phyloP scores from a whole-genome alignment of 2,797 vertebrate genomes.

The Aviceda leuphotes region DNA sequence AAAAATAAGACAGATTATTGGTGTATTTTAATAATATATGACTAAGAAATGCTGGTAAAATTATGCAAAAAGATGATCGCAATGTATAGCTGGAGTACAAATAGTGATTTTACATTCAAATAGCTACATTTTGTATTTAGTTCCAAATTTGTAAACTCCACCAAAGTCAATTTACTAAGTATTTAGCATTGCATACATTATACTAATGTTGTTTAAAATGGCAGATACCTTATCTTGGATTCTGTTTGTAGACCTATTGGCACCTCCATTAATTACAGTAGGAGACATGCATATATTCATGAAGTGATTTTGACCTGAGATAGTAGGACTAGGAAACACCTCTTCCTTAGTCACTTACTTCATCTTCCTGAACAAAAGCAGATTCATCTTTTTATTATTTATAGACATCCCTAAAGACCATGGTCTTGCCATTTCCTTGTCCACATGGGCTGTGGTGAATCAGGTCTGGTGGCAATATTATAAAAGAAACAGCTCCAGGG shows the following conservation, averaged over 20 bases:
- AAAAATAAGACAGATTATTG: not conserved
- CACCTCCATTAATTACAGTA: not conserved
- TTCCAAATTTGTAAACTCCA: not conserved
- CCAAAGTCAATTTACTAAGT: not conserved
- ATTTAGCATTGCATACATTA: not conserved
- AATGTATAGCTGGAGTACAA: not conserved
- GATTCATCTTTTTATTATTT: not conserved
- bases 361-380: not conserved
- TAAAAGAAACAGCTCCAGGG: not conserved
- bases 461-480: not conserved
- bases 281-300: not conserved
- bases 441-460: not conserved
- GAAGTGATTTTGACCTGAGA: not conserved
- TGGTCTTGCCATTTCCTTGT: not conserved
- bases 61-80: not conserved
- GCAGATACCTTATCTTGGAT: not conserved
- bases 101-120: not conserved
- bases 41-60: not conserved
- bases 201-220: not conserved
- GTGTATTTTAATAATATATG: not conserved
- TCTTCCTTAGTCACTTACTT: not conserved
- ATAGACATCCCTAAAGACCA: not conserved
- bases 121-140: not conserved
- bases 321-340: not conserved
- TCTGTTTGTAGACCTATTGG: not conserved